Evolutionary conservation across 2,113 vertebrate genomes (phyloP).

Genomic region (Rhinopomastus cyanomelas): DNA sequence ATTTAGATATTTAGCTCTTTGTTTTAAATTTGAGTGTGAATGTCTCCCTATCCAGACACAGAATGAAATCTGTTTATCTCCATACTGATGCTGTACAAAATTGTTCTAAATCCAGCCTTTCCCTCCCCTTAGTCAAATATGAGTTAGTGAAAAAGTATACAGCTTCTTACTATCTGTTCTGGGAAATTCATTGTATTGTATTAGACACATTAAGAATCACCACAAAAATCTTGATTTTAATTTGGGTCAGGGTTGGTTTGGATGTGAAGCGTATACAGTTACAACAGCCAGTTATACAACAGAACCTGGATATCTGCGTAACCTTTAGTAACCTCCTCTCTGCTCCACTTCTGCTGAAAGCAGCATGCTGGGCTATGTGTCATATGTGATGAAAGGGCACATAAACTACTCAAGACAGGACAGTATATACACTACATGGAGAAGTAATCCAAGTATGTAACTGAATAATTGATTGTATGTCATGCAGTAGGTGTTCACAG

Average conservation of each 20-base stretch:
- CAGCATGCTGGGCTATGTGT: not conserved
- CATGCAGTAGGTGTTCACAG: not conserved
- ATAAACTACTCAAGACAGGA: not conserved
- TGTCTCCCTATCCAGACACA: not conserved
- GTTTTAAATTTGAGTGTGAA: not conserved
- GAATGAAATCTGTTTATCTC: not conserved
- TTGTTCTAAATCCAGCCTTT: not conserved
- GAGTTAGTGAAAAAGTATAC: not conserved
- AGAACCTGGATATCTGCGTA: not conserved
- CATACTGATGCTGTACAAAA: not conserved
- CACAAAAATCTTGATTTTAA: not conserved
- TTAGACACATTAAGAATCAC: not conserved
- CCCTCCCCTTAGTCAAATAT: not conserved
- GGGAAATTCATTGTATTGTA: not conserved
- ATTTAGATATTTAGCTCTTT: not conserved
- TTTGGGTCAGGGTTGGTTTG: not conserved
- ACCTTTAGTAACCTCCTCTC: not conserved
- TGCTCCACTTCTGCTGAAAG: not conserved
- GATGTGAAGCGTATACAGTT: not conserved
- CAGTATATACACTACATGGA: not conserved
- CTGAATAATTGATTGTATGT: not conserved
- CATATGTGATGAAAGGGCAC: not conserved
- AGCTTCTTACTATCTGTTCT: no score
- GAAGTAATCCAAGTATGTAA: not conserved
- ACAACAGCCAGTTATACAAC: not conserved